phyloP scores from a whole-genome alignment of 2,113 vertebrate species.

The Alligator sinensis region DNA sequence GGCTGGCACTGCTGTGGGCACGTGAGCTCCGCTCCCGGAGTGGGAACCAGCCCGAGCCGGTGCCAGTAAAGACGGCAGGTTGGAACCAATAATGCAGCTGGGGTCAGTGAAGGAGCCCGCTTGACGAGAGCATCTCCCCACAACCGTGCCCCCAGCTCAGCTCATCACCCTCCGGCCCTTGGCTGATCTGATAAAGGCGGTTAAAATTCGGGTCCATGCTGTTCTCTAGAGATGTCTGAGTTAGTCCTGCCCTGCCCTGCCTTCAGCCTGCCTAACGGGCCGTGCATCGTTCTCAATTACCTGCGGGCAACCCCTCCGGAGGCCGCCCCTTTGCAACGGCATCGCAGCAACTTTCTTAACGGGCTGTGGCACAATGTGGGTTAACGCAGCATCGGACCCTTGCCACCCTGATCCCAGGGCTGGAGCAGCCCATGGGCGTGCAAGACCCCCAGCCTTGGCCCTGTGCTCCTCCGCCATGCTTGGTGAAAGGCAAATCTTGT shows the following conservation, averaged over 20 bases:
- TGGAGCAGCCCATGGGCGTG: background rate
- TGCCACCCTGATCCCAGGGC: background rate
- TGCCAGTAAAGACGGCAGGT: background rate
- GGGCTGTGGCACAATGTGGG: no score
- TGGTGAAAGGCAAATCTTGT: slow-evolving; percentile 5
- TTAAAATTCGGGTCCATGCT: no score
- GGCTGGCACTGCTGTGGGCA: no score
- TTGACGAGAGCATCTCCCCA: background rate
- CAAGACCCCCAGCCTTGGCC: accelerated
- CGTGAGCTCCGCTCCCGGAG: background rate
- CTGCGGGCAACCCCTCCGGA: no score
- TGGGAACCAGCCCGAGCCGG: background rate
- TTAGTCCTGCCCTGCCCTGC: no score
- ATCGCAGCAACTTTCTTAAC: no score
- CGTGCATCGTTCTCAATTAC: no score
- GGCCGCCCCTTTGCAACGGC: no score
- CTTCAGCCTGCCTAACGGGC: no score
- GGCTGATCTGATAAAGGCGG: background rate
- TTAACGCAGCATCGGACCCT: background rate
- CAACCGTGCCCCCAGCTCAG: background rate
- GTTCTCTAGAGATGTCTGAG: no score
- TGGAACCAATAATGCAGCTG: background rate
- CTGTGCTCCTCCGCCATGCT: background rate
- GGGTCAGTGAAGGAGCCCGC: background rate
- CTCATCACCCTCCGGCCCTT: background rate